Conservation (phyloP, 2,797 vertebrate species). For the Sardinella longiceps region DNA sequence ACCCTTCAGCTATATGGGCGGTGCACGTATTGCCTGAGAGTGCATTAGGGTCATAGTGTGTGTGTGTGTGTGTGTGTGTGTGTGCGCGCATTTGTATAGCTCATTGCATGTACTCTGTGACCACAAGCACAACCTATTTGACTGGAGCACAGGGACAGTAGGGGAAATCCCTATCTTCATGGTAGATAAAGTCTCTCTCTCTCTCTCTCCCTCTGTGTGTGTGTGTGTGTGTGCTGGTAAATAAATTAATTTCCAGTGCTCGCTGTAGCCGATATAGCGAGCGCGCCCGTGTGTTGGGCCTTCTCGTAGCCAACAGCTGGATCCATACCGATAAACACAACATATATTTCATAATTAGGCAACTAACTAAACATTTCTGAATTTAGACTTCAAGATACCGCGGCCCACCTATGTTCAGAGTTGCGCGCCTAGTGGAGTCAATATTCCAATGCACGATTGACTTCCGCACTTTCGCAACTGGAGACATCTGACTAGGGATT, state of each 20-base stretch:
- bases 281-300: too few relatives aligned
- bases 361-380: too few relatives aligned
- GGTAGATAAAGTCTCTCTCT: background rate
- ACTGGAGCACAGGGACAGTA: conserved; percentile 9
- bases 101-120: conserved; percentile 12
- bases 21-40: too few relatives aligned
- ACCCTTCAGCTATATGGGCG: too few relatives aligned
- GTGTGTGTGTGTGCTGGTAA: background rate
- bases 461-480: conserved; percentile 17
- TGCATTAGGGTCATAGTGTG: background rate
- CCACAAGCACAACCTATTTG: background rate
- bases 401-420: background rate
- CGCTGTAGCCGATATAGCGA: too few relatives aligned
- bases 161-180: background rate
- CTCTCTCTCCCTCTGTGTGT: background rate
- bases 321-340: background rate
- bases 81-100: background rate
- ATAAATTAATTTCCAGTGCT: too few relatives aligned
- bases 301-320: too few relatives aligned
- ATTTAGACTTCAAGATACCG: too few relatives aligned
- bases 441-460: background rate
- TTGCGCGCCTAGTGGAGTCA: background rate
- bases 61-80: background rate
- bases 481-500: background rate
- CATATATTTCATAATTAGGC: too few relatives aligned